These are phyloP conservation scores for Drosophila prolongata DNA, from an alignment of 2,888 invertebrate species.

Conservation along the genomic window DNA sequence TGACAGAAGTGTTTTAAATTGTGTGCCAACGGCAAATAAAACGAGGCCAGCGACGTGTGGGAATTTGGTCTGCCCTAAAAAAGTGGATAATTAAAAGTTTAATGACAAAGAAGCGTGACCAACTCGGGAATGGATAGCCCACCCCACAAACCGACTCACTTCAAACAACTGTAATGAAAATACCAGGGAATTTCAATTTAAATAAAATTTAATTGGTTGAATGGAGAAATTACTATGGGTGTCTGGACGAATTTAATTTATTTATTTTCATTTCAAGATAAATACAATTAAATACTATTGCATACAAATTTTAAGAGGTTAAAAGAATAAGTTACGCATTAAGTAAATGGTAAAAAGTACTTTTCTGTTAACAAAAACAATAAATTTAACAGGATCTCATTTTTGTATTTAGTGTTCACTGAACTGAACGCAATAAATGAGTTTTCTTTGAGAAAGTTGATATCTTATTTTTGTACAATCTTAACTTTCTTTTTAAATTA, in stretches of 20 bases:
- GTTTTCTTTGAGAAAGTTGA: too few relatives aligned
- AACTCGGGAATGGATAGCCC: slow-evolving; percentile 1
- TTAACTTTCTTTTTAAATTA: too few relatives aligned
- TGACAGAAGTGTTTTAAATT: slow-evolving; percentile 52
- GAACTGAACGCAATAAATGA: too few relatives aligned
- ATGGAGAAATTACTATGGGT: background rate
- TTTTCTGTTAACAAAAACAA: too few relatives aligned
- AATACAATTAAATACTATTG: too few relatives aligned
- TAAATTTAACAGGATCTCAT: too few relatives aligned
- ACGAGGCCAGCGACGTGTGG: slow-evolving; percentile 40
- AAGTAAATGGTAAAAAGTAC: too few relatives aligned
- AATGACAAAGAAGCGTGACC: slow-evolving; percentile 40
- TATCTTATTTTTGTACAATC: too few relatives aligned
- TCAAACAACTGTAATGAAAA: slow-evolving; percentile 15
- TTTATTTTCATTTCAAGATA: too few relatives aligned
- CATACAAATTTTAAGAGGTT: too few relatives aligned
- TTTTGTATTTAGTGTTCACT: too few relatives aligned
- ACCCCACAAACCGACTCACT: background rate
- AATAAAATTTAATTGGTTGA: slow-evolving; percentile 12
- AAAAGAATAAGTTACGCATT: too few relatives aligned
- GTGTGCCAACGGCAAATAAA: slow-evolving; percentile 53
- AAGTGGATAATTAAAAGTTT: slow-evolving; percentile 44
- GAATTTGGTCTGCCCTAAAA: slow-evolving; percentile 38
- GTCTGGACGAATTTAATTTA: background rate
- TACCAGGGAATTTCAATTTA: slow-evolving; percentile 26